Evolutionary conservation across 2,888 invertebrate genomes (phyloP), one percentile per base, ranked within the genome.

Genomic region (Dorcus parallelipipedus): DNA sequence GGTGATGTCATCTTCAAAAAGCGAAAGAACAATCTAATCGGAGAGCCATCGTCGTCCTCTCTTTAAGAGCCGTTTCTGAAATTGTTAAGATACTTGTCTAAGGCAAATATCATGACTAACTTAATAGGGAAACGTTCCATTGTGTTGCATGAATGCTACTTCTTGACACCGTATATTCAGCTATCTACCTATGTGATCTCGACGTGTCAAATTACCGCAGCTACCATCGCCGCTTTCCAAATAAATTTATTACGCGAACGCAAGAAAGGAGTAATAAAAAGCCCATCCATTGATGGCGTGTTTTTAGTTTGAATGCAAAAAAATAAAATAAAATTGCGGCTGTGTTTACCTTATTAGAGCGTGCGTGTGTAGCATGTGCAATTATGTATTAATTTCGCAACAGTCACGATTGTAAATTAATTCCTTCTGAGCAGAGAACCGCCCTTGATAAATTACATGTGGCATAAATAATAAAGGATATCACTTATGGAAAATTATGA

Each of bases 121-220:
- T 50, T 49, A 50, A 50, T 50, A 38, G 50, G 50, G 23, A 50
- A 39, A 38, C 50, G 50, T 38, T 50, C 39, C 39, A 10, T 50
- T 50, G 50, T 38, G 50, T 39, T 50, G 38, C 39, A 50, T 39
- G 50, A 50, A 50, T 50, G 50, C 50, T 50, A 50, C 50, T 50
- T 38, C 50, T 50, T 50, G 50, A 50, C 50, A 50, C 50, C 50
- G 40, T 38, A 39, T 50, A 50, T 50, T 40, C 39, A 50, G 17
- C 38, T 50, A 50, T 50, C 50, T 50, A 3, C 40, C 39, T 38
- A 17, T 39, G 50, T 50, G 50, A 50, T 50, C 50, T 50, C 39
- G 50, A 50, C 50, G 50, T 50, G 50, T 50, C 50, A 50, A 50
- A 50, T 50, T 50, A 50, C 50, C 7, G 50, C 49, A 10, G 38